Conservation (phyloP, 2,113 vertebrate species). For the Protobothrops flavoviridis region DNA sequence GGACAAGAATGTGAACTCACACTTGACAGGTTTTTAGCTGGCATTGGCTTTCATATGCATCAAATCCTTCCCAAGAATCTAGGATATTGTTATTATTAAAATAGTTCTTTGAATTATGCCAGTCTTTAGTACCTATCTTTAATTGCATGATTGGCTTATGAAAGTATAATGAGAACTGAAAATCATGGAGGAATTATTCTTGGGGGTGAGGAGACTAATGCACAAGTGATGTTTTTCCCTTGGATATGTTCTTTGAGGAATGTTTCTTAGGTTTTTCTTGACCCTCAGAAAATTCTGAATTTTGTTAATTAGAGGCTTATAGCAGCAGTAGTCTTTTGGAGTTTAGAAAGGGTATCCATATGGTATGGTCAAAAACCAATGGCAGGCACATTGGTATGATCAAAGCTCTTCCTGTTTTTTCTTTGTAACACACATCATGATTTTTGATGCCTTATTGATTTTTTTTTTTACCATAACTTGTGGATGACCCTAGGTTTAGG, state of each 20-base stretch:
- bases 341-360: neutral
- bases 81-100: neutral
- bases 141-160: too few species aligned
- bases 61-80: neutral
- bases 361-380: neutral
- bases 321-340: neutral
- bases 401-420: neutral
- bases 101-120: neutral
- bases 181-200: neutral
- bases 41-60: neutral
- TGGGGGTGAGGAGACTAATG: neutral
- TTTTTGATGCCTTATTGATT: neutral
- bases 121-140: neutral
- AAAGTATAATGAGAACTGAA: too few species aligned
- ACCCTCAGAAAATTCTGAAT: neutral
- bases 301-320: neutral
- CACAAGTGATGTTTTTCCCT: neutral
- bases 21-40: neutral
- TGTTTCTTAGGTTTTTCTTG: neutral
- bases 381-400: neutral
- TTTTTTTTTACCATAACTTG: neutral
- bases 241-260: neutral
- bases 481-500: neutral
- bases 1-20: neutral
- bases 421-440: neutral